These are phyloP conservation scores for Vanessa cardui DNA, from an alignment of 2,888 invertebrate genomes.

Conservation along the genomic window DNA sequence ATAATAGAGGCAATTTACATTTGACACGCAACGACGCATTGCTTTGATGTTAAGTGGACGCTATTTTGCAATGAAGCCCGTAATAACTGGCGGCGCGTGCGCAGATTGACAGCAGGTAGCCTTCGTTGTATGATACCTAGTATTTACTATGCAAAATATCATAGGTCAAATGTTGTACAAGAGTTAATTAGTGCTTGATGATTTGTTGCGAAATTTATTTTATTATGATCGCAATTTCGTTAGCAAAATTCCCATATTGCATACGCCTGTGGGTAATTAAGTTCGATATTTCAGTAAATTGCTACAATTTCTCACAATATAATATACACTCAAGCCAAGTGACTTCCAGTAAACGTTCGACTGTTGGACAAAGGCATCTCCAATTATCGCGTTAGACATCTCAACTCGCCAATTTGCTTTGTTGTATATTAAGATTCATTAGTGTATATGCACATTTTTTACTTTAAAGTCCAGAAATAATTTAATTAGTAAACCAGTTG, in stretches of 20 bases:
- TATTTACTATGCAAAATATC: constrained; percentile 54
- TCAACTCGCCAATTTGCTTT: too few relatives aligned
- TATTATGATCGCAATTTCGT: constrained; percentile 7
- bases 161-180: constrained; percentile 35
- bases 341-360: too few relatives aligned
- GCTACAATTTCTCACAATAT: background rate
- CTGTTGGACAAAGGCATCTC: too few relatives aligned
- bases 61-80: constrained; percentile 46
- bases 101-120: constrained; percentile 50
- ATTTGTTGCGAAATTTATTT: constrained; percentile 26
- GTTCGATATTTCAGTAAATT: constrained; percentile 5
- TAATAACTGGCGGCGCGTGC: constrained; percentile 48
- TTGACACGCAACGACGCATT: constrained; percentile 46
- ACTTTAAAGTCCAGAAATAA: too few relatives aligned
- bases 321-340: background rate
- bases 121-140: constrained; percentile 48
- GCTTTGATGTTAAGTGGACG: constrained; percentile 45
- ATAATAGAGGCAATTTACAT: constrained; percentile 48
- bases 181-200: constrained; percentile 27
- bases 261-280: background rate
- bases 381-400: too few relatives aligned
- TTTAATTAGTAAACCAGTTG: too few relatives aligned
- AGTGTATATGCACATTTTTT: too few relatives aligned
- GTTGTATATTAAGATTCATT: too few relatives aligned
- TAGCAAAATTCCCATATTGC: background rate